Percentiles rank a stretch among this genome's conserved stretches.
Conservation (phyloP, 2,888 invertebrate species). For the Subacronicta megacephala region DNA sequence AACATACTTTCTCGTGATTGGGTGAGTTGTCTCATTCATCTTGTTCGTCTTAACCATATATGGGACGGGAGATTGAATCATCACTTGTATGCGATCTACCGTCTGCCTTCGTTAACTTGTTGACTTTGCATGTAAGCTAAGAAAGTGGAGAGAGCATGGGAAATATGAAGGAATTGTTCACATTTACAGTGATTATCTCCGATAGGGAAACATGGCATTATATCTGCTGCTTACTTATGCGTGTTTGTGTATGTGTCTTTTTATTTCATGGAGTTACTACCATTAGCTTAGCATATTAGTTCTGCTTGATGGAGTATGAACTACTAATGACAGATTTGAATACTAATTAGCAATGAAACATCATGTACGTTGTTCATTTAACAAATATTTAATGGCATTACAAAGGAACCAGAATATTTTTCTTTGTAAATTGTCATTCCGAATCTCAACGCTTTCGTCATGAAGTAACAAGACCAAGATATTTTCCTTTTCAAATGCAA, state of each 20-base stretch:
- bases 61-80: constrained; percentile 29
- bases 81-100: constrained; percentile 33
- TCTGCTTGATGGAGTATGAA: constrained; percentile 24
- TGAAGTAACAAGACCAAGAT: constrained; percentile 37
- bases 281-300: constrained; percentile 23
- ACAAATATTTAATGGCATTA: not conserved
- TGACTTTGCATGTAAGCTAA: constrained; percentile 36
- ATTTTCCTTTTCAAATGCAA: constrained; percentile 49
- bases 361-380: constrained; percentile 8
- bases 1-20: constrained; percentile 42
- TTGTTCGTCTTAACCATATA: constrained; percentile 27
- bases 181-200: constrained; percentile 12
- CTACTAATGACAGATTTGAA: constrained; percentile 21
- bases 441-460: constrained; percentile 39
- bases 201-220: constrained; percentile 7
- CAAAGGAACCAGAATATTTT: not conserved
- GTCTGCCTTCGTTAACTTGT: constrained; percentile 31
- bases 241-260: constrained; percentile 2
- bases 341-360: constrained; percentile 3
- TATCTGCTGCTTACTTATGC: constrained; percentile 1
- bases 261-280: constrained; percentile 16
- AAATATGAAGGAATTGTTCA: constrained; percentile 39
- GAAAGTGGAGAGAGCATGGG: constrained; percentile 47
- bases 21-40: constrained; percentile 19
- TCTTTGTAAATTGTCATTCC: constrained; percentile 28